Evolutionary conservation across 2,797 vertebrate species (phyloP).

Genomic region (Moxostoma hubbsi): DNA sequence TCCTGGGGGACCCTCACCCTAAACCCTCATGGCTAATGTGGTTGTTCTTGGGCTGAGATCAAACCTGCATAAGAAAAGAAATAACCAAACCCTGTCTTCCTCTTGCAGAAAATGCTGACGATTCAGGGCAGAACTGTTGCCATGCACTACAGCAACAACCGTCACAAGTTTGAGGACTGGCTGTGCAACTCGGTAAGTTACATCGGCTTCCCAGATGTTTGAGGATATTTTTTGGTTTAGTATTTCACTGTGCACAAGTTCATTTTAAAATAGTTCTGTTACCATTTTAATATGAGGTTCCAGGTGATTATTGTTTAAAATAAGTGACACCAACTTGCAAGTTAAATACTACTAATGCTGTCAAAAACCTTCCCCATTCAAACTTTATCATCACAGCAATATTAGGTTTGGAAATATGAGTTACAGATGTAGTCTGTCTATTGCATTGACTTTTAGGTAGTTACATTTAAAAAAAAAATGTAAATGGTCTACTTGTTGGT

Average conservation of each 20-base stretch:
- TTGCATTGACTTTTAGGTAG: background rate
- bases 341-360: no score
- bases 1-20: slow-evolving; percentile 77
- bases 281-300: no score
- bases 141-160: slow-evolving; percentile 98
- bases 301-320: no score
- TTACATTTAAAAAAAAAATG: background rate
- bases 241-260: no score
- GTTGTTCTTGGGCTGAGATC: slow-evolving; percentile 89
- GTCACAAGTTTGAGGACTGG: slow-evolving; percentile 99
- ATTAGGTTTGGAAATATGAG: background rate
- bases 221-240: no score
- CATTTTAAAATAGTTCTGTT: no score
- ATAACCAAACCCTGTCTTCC: slow-evolving; percentile 79
- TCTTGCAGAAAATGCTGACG: slow-evolving; percentile 96
- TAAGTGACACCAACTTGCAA: no score
- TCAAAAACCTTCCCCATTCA: no score
- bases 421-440: background rate
- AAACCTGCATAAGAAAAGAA: slow-evolving; percentile 64
- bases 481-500: background rate
- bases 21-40: slow-evolving; percentile 87
- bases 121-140: slow-evolving; percentile 96
- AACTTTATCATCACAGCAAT: no score
- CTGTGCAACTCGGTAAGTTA: slow-evolving; percentile 95
- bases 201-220: background rate